These are phyloP conservation scores for Trachelus stipa DNA, from an alignment of 2,888 invertebrate species.

Conservation along the genomic window DNA sequence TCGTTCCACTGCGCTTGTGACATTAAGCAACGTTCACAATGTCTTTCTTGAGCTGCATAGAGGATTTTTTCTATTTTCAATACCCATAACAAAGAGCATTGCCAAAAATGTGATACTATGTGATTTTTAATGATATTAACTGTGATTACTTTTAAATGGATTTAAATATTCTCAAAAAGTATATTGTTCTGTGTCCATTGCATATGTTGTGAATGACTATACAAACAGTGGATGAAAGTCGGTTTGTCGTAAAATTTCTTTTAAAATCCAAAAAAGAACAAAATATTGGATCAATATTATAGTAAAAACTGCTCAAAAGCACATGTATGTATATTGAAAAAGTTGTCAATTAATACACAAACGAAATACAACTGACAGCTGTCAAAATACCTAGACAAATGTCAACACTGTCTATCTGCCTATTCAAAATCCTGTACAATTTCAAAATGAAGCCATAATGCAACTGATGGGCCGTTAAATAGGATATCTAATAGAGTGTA, in stretches of 20 bases:
- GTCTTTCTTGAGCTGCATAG: neutral
- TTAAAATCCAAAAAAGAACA: neutral
- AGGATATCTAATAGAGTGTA: neutral
- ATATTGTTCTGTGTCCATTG: too few relatives aligned
- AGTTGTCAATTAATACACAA: neutral
- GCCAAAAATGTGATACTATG: neutral
- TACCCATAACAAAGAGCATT: neutral
- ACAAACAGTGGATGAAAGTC: too few relatives aligned
- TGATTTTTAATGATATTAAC: neutral
- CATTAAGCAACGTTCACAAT: neutral
- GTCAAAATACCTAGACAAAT: neutral
- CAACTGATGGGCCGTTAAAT: neutral
- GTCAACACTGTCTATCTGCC: neutral
- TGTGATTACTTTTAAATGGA: too few relatives aligned
- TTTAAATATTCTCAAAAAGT: too few relatives aligned
- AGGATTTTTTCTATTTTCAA: neutral
- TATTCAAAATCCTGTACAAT: neutral
- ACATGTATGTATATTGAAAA: neutral
- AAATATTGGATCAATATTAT: neutral
- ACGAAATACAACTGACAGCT: neutral
- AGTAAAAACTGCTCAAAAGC: neutral
- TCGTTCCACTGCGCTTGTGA: neutral
- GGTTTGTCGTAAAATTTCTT: neutral
- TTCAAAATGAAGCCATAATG: neutral
- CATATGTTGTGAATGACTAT: too few relatives aligned